Evolutionary conservation across 2,888 invertebrate genomes (phyloP), one percentile per base, ranked within the genome.

Genomic region (Oeneis ivallda): DNA sequence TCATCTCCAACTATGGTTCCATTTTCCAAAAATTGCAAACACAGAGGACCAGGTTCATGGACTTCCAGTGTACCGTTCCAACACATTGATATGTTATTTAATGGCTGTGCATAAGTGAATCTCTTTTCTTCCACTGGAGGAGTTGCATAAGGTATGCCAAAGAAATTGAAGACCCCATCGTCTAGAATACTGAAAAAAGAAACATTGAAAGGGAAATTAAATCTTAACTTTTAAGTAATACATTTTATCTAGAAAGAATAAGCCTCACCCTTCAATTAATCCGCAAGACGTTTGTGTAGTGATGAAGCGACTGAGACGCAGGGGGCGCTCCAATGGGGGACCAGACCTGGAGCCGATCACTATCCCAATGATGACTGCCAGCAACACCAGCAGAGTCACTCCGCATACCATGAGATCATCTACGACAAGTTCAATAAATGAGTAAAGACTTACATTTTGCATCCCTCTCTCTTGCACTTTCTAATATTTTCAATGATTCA

Each of bases 131-230:
- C 93, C 0, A 95, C 78, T 0, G 97, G 97, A 5, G 96, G 95
- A 26, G 94, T 84, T 3, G 97, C 97, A 81, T 95, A 97, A 0
- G 97, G 97, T 67, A 97, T 95, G 62, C 96, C 96, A 54, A 95
- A 94, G 85, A 97, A 97, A 13, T 95, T 95, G 75, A 95, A 95
- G 0, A 95, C 95, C 45, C 95, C 95, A 76, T 96, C 96, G 76
- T 96, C 95, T 68, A 96, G 87, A 52, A 96, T 85, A 17, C 95
- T 95, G 84, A 34, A 57, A 34, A 54, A 32, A 19, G 43, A 17
- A 34, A 49, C 13, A 47, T 26, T 26, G 2, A 26, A 26, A 26
- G 2, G 26, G 5, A 2, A 5, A 26, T 26, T 1, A 26, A 26
- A 26, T 26, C 26, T 26, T 26, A 26, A 26, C 3, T 26, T 26